Evolutionary conservation across 2,888 invertebrate genomes (phyloP), one percentile per base, ranked within the genome.

Genomic region (Lathronympha strigana): DNA sequence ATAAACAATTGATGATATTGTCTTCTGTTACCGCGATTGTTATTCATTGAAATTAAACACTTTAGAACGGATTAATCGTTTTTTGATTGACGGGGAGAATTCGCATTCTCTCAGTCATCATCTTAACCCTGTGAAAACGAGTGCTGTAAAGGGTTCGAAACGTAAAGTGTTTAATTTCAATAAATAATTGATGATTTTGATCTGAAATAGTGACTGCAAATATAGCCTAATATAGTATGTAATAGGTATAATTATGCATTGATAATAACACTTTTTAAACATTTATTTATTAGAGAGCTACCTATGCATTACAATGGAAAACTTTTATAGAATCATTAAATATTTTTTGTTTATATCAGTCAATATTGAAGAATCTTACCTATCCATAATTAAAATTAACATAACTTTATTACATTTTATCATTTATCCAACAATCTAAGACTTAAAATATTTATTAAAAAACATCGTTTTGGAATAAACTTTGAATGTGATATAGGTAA

Each of bases 211-310:
- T 63, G 63, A 64, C 63, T 64, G 63, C 63, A 64, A 64, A 25
- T 58, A 51, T 17, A 15, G 50, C 57, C 40, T 49, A 21, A 13
- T 33, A 40, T 49, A 55, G 25, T 47, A 63, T 58, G 63, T 45
- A 64, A 64, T 63, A 64, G 63, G 63, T 58, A 64, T 64, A 64
- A 64, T 58, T 25, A 64, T 58, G 51, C 50, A 58, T 50, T 40
- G 57, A 63, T 63, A 63, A 63, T 55, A 63, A n/a, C n/a, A n/a
- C n/a, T 13, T 57, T 57, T 63, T 51, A 63, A 58, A 63, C 58
- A 58, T 63, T 43, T 43, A 43, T 64, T 64, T 43, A 73, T 78
- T 86, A 88, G 88, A 89, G 88, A 88, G 88, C 89, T 84, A 84
- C 80, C 76, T 81, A 83, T 54, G n/a, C n/a, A n/a, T n/a, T 25